Base-by-base conservation (phyloP, 1,140 invertebrate genomes). In the Tribolium madens region DNA sequence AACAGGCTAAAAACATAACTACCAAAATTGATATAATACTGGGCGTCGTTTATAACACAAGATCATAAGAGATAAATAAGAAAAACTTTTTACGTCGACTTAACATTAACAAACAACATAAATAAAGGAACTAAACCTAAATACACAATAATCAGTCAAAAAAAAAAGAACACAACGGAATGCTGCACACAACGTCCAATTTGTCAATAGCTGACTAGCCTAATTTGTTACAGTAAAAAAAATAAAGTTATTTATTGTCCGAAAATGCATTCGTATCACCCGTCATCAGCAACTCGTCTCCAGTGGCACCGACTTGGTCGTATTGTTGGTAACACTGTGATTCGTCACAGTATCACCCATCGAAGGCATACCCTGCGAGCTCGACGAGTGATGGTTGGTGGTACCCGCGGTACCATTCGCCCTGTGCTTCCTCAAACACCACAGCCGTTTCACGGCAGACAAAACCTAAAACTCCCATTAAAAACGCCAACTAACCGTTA, bases 341-440 rank as follows among this genome's bases (percentile, higher is more conserved):
- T 91, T 91, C 75, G 91, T 91, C 70, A 90, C 89, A 42, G 91
- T 92, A 82, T 93, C 92, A 18, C 92, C 92, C 87, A 93, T 90
- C 21, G 93, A 94, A 15, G 93, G 92, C 85, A 92, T 87, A 14
- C 93, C 93, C 84, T 94, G 92, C 21, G 92, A 94, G 76, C 90
- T 92, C 72, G 87, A 88, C 75, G 91, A 92, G 81, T 88, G 89
- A 82, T 88, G 81, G 42, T 88, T 87, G 1, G 88, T 88, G 70
- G 89, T 88, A 52, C 87, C 87, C 31, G 87, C 87, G 73, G 87
- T 88, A 31, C 82, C 87, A 79, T 86, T 89, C 79, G 84, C 87
- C 68, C 86, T 87, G 78, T 81, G 86, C 85, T 89, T 88, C 64
- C 86, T 88, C 87, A 89, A 88, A 87, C 90, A 89, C 87, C 90